Percentiles rank a stretch among this genome's conserved stretches.
Conservation (phyloP, 2,113 vertebrate genomes). For the Dromaius novaehollandiae region DNA sequence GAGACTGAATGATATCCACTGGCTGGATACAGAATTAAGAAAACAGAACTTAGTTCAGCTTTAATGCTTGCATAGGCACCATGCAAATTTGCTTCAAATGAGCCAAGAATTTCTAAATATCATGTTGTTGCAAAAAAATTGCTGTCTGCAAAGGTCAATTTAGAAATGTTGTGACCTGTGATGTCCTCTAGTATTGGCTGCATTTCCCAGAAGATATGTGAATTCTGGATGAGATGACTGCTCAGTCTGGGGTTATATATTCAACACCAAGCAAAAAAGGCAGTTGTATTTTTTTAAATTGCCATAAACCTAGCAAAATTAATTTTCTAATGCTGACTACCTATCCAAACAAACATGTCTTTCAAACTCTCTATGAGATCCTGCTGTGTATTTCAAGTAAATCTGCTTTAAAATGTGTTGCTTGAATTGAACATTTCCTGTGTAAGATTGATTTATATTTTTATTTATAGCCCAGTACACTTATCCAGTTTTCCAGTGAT, state of each 20-base stretch:
- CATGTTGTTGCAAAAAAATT: background rate
- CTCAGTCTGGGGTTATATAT: background rate
- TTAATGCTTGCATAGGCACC: constrained; percentile 2
- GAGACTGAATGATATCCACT: background rate
- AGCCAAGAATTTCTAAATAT: constrained; percentile 51
- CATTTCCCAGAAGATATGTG: constrained; percentile 2
- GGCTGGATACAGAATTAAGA: background rate
- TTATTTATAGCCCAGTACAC: constrained; percentile 70
- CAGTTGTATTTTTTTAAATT: background rate
- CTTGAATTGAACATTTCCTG: background rate
- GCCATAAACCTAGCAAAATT: background rate
- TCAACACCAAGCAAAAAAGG: background rate
- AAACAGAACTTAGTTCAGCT: constrained; percentile 20
- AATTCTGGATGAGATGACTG: background rate
- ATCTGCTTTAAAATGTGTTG: background rate
- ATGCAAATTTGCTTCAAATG: constrained; percentile 33
- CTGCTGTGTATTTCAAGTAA: background rate
- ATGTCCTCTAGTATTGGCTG: constrained; percentile 34
- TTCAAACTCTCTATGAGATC: background rate
- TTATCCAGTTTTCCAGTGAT: constrained; percentile 86
- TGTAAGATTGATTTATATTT: background rate
- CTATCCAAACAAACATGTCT: background rate
- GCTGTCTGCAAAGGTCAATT: constrained; percentile 22
- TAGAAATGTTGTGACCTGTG: constrained; percentile 38
- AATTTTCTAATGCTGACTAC: constrained; percentile 3